phyloP scores from a whole-genome alignment of 2,797 vertebrate species.

The Cirrhinus molitorella region DNA sequence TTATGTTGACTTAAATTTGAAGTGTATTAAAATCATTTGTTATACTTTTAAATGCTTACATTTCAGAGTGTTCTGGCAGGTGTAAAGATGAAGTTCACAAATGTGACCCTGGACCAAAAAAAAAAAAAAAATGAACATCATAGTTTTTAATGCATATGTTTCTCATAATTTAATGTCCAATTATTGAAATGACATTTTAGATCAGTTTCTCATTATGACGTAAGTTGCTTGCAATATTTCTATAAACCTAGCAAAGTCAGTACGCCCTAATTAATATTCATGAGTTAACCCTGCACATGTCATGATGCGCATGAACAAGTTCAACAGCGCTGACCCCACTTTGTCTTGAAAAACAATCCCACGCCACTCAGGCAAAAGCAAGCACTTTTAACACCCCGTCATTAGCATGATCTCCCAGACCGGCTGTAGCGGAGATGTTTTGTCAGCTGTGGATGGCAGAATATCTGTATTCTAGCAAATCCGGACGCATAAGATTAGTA shows the following conservation, averaged over 20 bases:
- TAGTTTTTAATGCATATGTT: neutral
- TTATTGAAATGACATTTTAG: neutral
- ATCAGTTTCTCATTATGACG: neutral
- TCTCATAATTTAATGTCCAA: neutral
- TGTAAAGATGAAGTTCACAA: neutral
- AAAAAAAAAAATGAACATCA: neutral
- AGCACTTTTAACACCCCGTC: neutral
- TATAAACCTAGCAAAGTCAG: neutral
- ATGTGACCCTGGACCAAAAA: neutral
- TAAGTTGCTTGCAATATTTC: neutral
- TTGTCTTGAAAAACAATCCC: conserved; percentile 20
- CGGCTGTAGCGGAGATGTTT: neutral
- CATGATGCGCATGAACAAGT: neutral
- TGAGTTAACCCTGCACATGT: neutral
- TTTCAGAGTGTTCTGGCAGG: neutral
- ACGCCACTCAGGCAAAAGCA: neutral
- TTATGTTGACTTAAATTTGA: neutral
- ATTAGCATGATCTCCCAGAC: conserved; percentile 23
- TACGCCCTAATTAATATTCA: neutral
- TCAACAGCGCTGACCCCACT: neutral
- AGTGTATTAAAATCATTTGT: neutral
- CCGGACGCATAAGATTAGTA: conserved; percentile 8
- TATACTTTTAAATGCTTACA: neutral
- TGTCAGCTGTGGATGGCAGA: conserved; percentile 6
- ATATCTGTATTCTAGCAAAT: conserved; percentile 13